Base-by-base conservation (phyloP, 2,113 vertebrate species). In the Stomatorhinus ivindoensis region DNA sequence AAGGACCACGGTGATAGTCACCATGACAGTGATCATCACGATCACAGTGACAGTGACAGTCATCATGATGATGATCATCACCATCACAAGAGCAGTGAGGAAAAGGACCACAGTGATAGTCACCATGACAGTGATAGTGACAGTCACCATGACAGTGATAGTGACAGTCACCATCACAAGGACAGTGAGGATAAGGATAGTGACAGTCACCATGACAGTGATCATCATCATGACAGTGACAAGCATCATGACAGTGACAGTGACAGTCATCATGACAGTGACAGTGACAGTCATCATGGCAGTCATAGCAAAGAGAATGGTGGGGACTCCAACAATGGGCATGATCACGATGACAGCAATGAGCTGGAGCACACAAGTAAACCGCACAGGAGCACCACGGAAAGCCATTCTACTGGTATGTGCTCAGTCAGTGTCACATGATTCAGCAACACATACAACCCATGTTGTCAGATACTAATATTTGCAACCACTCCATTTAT, bases 331-430 rank as follows among this genome's bases (percentile, higher is more conserved):
- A 27, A 39, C 39, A 84, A 24, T 27, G 50, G 31, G 11, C 55
- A 69, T 58, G 47, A 53, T 31, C 13, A 4, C 3, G 11, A 82
- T 39, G 46, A 39, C 17, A 89, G 65, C 73, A 31, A 89, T 21
- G 88, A 89, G 17, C 35, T 42, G 15, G 76, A 91, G 19, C 91
- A 73, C 19, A 35, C 55, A 8, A 87, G 89, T 42, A 89, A 89
- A 24, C 87, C 73, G 2, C 83, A 90, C 51, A n/a, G 8, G 35
- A 93, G 89, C 80, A 85, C 80, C 10, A 92, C 92, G 58, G 90
- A 83, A 11, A 69, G 31, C 10, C 69, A 76, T 89, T 80, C 73
- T 51, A 42, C 39, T 47, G 82, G 42, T 47, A 84, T 47, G 82
- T 84, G 15, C 44, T 84, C 21, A 80, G 31, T 76, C 31, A 76